Percentiles rank a stretch among this genome's conserved stretches.
Evolutionary conservation across 2,797 vertebrate genomes (phyloP).

Genomic region (Cacajao melanocephalus): DNA sequence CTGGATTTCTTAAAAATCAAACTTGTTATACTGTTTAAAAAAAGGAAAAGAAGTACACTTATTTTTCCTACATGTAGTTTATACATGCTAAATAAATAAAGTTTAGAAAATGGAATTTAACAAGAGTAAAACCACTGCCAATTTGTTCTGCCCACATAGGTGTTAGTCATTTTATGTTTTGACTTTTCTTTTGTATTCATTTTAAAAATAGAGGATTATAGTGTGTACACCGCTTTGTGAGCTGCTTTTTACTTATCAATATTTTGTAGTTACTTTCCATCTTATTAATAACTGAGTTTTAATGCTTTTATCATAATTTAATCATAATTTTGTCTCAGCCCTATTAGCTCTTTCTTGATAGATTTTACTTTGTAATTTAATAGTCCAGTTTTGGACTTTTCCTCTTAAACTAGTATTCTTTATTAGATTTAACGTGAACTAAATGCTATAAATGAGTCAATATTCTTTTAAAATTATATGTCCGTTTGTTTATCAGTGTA

Average conservation of each 20-base stretch:
- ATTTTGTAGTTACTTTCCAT: not conserved
- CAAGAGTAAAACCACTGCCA: not conserved
- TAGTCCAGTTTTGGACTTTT: conserved; percentile 27
- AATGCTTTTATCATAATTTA: conserved; percentile 5
- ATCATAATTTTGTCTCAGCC: not conserved
- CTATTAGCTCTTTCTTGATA: not conserved
- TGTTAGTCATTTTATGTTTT: conserved; percentile 27
- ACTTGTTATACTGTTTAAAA: not conserved
- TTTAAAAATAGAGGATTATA: not conserved
- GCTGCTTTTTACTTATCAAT: not conserved
- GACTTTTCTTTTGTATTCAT: not conserved
- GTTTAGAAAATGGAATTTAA: not conserved
- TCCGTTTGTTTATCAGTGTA: not conserved
- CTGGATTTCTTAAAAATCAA: not conserved
- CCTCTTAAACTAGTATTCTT: not conserved
- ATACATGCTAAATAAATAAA: not conserved
- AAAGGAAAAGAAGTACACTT: not conserved
- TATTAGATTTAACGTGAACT: conserved; percentile 2
- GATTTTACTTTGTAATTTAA: conserved; percentile 40
- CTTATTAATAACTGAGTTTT: not conserved
- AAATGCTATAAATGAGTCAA: not conserved
- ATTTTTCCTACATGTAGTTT: conserved; percentile 26
- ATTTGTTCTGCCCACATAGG: not conserved
- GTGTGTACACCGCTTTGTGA: not conserved
- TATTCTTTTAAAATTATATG: not conserved